Base-by-base conservation (phyloP, 35 echinoderm and acorn worm genomes). In the Stichopus chloronotus region DNA sequence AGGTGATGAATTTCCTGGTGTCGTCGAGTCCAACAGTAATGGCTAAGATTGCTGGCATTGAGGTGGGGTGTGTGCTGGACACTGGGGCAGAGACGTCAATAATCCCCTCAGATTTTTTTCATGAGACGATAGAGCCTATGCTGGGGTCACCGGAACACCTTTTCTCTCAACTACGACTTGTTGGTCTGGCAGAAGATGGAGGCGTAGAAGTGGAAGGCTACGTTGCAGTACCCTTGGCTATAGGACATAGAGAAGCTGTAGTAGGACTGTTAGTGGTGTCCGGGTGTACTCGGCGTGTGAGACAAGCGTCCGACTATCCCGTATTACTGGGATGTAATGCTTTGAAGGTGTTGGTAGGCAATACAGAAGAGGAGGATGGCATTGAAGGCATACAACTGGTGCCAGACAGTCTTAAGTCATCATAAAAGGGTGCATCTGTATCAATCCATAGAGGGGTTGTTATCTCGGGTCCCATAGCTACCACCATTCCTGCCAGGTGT, bases 1-100 rank as follows among this genome's bases (percentile, higher is more conserved):
- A 92, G 24, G 20, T 78, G 59, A 25, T 77, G 80, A 21, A 17
- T 63, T 84, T 83, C 14, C 63, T 95, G 10, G 25, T 92, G 25
- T 79, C 83, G 12, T 2, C 25, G 1, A 95, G 94, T 88, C 90
- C 94, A 30, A 92, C 60, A 60, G 94, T 88, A 25, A 76, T 69
- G 14, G 81, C 78, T 16, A 76, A 76, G 16, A 52, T 95, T 4
- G 94, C 90, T 25, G 90, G 90, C 5, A 83, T 95, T 19, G 59
- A 77, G 25, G 25, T 92, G 17, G 61, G 69, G 1, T 95, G 91
- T 78, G 89, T 87, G 7, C 55, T 95, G 56, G 94, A 95, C 83
- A 95, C 90, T 78, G 94, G 94, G 43, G 90, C 94, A 59, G 91
- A 92, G 76, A 88, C 94, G 1, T 92, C 94, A 17, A 72, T 95